Evolutionary conservation across 2,797 vertebrate species (phyloP).

Genomic region (Alosa sapidissima): DNA sequence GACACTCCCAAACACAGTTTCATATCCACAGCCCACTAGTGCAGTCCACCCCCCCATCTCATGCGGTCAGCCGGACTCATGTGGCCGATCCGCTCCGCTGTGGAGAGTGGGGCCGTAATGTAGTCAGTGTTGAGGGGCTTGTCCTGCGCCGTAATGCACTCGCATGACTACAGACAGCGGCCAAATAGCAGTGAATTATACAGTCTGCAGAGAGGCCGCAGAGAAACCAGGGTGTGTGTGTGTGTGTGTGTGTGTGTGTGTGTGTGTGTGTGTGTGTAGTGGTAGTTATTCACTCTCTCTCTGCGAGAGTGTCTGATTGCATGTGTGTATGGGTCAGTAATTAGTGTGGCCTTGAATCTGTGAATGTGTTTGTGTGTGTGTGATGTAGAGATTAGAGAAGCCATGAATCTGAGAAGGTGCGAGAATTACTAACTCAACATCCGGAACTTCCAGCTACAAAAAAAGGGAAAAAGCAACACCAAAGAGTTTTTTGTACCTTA

Average conservation of each 20-base stretch:
- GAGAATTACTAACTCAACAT: too few relatives aligned
- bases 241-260: constrained; percentile 23
- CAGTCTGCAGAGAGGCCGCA: background rate
- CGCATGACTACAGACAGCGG: background rate
- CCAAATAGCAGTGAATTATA: background rate
- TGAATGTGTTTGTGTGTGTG: too few relatives aligned
- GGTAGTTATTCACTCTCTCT: too few relatives aligned
- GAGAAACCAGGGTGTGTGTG: background rate
- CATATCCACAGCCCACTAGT: background rate
- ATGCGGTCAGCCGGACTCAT: background rate
- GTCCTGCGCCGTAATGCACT: background rate
- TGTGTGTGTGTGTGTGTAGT: constrained; percentile 13
- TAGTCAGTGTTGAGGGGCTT: constrained; percentile 4
- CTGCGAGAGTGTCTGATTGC: too few relatives aligned
- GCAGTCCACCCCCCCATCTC: background rate
- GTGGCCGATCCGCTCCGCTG: background rate
- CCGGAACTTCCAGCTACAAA: too few relatives aligned
- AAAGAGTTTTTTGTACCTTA: too few relatives aligned
- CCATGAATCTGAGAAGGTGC: too few relatives aligned
- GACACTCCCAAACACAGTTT: background rate
- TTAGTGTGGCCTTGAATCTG: too few relatives aligned
- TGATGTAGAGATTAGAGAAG: too few relatives aligned
- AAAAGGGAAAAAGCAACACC: too few relatives aligned
- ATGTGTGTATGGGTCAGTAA: too few relatives aligned
- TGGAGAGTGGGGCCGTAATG: background rate